Evolutionary conservation across 2,888 invertebrate genomes (phyloP).

Genomic region (Clostera curtula): DNA sequence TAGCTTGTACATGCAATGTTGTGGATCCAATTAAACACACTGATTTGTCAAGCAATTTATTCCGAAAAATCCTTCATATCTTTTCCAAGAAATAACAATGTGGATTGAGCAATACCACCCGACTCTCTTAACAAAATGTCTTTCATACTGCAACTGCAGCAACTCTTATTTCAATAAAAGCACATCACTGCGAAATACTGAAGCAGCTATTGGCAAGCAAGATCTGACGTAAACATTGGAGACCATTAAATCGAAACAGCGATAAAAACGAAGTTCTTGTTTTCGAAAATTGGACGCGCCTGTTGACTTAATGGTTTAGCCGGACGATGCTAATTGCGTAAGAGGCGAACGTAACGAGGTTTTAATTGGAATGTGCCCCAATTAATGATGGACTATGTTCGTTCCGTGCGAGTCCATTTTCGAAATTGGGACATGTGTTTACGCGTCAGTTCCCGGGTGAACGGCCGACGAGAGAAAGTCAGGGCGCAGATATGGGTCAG

Average conservation of each 20-base stretch:
- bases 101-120: no score
- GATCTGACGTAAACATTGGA: neutral
- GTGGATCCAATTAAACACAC: conserved; percentile 5
- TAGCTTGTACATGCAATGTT: conserved; percentile 16
- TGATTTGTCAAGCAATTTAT: neutral
- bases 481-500: conserved; percentile 65
- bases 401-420: conserved; percentile 52
- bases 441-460: conserved; percentile 64
- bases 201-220: neutral
- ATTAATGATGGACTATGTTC: conserved; percentile 57
- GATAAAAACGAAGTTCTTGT: conserved; percentile 18
- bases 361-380: conserved; percentile 72
- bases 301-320: conserved; percentile 35
- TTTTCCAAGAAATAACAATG: no score
- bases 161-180: no score
- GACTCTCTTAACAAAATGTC: no score
- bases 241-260: neutral
- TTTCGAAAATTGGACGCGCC: conserved; percentile 33
- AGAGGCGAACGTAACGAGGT: conserved; percentile 61
- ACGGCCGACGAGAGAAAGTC: conserved; percentile 67
- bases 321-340: conserved; percentile 61
- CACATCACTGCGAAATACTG: neutral
- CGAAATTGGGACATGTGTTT: conserved; percentile 60
- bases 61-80: neutral
- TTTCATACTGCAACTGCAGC: no score